Percentiles rank a stretch among this genome's conserved stretches.
Conservation (phyloP, 2,888 invertebrate species). For the Liopterus haemorrhoidalis region DNA sequence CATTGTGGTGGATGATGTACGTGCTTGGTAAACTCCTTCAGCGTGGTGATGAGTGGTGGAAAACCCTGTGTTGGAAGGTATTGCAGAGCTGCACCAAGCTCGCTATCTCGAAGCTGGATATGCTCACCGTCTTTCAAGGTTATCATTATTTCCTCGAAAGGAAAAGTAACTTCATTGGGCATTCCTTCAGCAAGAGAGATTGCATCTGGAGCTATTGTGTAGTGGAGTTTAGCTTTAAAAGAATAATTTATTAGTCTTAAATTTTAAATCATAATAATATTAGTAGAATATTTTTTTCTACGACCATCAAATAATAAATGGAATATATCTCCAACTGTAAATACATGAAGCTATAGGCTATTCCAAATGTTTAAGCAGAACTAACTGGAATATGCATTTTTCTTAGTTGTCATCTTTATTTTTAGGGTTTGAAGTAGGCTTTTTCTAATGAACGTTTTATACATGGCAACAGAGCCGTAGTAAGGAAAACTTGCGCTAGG, state of each 20-base stretch:
- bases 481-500: no score
- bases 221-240: conserved; percentile 49
- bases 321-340: no score
- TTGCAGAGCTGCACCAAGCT: conserved; percentile 62
- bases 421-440: no score
- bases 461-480: no score
- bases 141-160: conserved; percentile 58
- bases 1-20: conserved; percentile 62
- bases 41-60: conserved; percentile 52
- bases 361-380: no score
- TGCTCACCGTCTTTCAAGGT: conserved; percentile 52
- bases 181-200: conserved; percentile 67
- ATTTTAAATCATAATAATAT: neutral
- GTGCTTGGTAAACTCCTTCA: conserved; percentile 58
- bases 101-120: conserved; percentile 52
- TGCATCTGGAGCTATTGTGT: conserved; percentile 46
- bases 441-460: no score
- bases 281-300: no score
- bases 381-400: no score
- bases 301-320: no score
- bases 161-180: conserved; percentile 68
- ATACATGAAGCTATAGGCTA: no score
- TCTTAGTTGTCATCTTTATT: no score
- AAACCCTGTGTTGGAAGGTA: conserved; percentile 70
- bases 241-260: conserved; percentile 6